phyloP scores from a whole-genome alignment of 2,797 vertebrate species.

The Pteronotus mesoamericanus region DNA sequence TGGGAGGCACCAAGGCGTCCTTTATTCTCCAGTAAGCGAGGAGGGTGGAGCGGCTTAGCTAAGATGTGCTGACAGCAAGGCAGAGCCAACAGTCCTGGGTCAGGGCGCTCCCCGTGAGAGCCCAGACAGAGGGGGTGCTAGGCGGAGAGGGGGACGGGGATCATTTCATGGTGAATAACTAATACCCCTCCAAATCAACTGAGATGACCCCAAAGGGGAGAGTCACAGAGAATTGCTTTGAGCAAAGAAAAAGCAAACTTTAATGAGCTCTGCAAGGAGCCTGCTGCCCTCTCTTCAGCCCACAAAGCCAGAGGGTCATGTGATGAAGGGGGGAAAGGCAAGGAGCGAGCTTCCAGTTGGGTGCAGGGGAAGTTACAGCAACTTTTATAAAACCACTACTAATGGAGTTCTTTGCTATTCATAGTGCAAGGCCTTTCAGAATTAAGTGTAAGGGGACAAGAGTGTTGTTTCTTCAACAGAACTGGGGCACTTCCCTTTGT shows the following conservation, averaged over 20 bases:
- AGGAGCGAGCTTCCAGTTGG: background rate
- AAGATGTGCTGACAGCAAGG: constrained; percentile 8
- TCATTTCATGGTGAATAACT: background rate
- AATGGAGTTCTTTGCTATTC: background rate
- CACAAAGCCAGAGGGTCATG: background rate
- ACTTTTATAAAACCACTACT: background rate
- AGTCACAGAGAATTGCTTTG: background rate
- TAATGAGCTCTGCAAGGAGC: background rate
- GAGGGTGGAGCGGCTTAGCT: background rate
- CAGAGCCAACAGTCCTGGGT: background rate
- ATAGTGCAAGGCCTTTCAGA: background rate
- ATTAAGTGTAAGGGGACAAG: background rate
- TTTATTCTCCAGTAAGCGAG: background rate
- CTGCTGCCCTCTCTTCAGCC: background rate
- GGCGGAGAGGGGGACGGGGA: background rate
- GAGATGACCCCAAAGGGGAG: background rate
- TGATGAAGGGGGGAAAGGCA: background rate
- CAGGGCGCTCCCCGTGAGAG: background rate
- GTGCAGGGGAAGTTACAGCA: background rate
- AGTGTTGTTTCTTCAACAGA: background rate
- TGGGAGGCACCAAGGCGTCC: background rate
- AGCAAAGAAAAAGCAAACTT: background rate
- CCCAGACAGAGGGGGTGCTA: background rate
- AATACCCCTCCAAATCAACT: background rate
- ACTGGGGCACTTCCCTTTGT: background rate